Percentiles rank a stretch among this genome's conserved stretches.
These are phyloP conservation scores for Bufo gargarizans DNA, from an alignment of 2,113 vertebrate species.

Conservation along the genomic window DNA sequence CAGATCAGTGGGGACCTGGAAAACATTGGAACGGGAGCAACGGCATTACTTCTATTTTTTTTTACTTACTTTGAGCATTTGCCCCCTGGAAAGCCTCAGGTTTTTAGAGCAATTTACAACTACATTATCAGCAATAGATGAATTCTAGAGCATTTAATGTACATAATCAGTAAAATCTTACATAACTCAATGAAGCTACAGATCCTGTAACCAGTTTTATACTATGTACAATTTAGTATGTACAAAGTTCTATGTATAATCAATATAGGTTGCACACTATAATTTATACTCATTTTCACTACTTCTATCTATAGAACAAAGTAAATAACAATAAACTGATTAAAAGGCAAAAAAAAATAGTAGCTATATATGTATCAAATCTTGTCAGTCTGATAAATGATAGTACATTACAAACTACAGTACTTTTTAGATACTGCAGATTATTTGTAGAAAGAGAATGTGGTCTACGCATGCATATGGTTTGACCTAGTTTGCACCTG, in stretches of 20 bases:
- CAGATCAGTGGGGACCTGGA: too few relatives aligned
- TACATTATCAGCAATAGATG: too few relatives aligned
- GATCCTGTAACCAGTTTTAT: background rate
- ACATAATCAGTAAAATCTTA: too few relatives aligned
- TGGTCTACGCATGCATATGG: background rate
- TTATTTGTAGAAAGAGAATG: background rate
- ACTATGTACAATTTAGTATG: too few relatives aligned
- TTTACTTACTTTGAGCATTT: too few relatives aligned
- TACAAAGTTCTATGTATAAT: too few relatives aligned
- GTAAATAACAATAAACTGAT: background rate
- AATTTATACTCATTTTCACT: too few relatives aligned
- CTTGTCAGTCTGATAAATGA: constrained; percentile 25
- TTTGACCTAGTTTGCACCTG: constrained; percentile 49
- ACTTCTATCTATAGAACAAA: background rate
- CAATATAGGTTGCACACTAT: background rate
- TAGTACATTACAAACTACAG: background rate
- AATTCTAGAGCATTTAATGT: too few relatives aligned
- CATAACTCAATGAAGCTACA: background rate
- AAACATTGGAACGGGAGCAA: too few relatives aligned
- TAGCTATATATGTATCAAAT: background rate
- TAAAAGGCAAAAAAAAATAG: background rate
- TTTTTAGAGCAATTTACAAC: too few relatives aligned
- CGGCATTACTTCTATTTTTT: too few relatives aligned
- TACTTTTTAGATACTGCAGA: constrained; percentile 19
- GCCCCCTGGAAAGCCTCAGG: too few relatives aligned